phyloP scores from a whole-genome alignment of 2,113 vertebrate species.

The Rattus rattus region DNA sequence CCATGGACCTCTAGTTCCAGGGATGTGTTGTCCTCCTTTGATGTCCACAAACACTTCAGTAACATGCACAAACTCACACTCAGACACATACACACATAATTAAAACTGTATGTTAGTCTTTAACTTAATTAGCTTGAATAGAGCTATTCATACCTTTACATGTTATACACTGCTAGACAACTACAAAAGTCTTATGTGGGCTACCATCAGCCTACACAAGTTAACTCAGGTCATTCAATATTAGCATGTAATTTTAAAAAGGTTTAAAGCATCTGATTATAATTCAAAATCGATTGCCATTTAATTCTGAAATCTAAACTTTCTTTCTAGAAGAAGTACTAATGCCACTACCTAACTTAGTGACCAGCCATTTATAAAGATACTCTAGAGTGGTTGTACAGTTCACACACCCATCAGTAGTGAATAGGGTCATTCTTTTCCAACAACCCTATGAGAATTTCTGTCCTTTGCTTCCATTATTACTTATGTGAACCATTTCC shows the following conservation, averaged over 20 bases:
- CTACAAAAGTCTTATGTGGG: neutral
- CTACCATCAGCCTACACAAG: neutral
- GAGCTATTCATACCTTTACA: neutral
- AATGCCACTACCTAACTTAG: neutral
- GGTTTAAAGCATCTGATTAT: neutral
- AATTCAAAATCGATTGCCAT: neutral
- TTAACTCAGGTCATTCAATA: neutral
- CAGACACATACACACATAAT: neutral
- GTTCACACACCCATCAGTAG: neutral
- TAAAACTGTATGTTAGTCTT: neutral
- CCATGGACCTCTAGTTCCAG: neutral
- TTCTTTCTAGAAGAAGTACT: neutral
- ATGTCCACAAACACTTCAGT: neutral
- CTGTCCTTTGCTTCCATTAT: neutral
- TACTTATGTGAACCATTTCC: neutral
- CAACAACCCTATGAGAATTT: neutral
- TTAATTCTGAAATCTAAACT: neutral
- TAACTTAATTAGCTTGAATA: neutral
- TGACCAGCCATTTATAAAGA: neutral
- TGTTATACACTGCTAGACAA: neutral
- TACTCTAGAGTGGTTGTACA: neutral
- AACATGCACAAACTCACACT: neutral
- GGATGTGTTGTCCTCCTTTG: neutral
- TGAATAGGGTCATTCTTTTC: neutral
- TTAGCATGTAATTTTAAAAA: neutral